These are phyloP conservation scores for Hydra vulgaris DNA, from an alignment of 30 jellyfish, hydroid and myxozoan genomes.

Conservation along the genomic window DNA sequence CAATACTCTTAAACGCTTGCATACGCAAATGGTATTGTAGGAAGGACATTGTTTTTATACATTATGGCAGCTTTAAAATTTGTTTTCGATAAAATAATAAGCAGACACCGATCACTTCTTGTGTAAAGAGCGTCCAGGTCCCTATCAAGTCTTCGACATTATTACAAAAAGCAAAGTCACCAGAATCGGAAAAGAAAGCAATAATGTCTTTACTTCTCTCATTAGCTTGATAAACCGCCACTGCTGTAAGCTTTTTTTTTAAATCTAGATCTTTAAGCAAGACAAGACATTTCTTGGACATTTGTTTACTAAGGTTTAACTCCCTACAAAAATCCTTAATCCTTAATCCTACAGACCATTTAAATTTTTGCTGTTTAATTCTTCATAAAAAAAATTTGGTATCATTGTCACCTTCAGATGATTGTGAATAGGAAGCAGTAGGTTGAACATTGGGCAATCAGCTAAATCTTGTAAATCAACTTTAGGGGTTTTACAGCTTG, in stretches of 20 bases:
- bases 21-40: not conserved
- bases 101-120: not conserved
- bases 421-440: not conserved
- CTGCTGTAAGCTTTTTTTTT: not conserved
- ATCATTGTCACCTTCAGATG: not conserved
- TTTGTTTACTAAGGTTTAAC: not conserved
- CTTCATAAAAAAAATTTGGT: not conserved
- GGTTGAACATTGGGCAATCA: not conserved
- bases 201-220: not conserved
- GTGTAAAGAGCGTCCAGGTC: not conserved
- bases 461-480: not conserved
- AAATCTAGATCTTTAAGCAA: not conserved
- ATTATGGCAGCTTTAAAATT: not conserved
- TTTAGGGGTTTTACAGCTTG: not conserved
- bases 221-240: not conserved
- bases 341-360: not conserved
- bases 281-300: not conserved
- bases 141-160: not conserved
- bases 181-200: not conserved
- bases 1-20: not conserved
- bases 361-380: not conserved
- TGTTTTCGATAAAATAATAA: not conserved
- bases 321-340: not conserved
- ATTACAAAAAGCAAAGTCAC: not conserved
- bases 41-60: not conserved